A percentile compares a stretch with the other conserved stretches of the same genome.
Conservation (phyloP, 1,140 invertebrate species). For the Lucilia cuprina region DNA sequence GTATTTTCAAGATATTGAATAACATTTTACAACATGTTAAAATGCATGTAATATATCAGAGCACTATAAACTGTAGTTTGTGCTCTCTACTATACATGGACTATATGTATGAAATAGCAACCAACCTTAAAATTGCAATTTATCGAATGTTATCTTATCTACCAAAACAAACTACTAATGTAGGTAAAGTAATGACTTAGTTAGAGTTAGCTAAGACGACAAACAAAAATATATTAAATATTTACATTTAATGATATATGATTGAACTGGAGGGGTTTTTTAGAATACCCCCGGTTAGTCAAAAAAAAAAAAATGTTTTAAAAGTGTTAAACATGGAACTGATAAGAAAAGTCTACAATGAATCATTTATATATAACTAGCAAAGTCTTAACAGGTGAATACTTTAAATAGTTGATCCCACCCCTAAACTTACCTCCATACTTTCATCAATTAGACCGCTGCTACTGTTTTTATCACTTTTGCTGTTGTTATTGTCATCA, state of each 20-base stretch:
- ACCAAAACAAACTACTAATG: not conserved
- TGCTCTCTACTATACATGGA: not conserved
- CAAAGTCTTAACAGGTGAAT: not conserved
- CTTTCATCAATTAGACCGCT: conserved; percentile 52
- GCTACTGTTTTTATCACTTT: conserved; percentile 40
- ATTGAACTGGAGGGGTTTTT: not conserved
- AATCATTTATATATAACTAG: not conserved
- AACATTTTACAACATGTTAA: not conserved
- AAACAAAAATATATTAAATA: not conserved
- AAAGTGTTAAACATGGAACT: not conserved
- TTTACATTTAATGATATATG: not conserved
- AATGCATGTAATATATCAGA: not conserved
- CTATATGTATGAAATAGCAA: too few species aligned
- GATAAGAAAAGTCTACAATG: conserved; percentile 31
- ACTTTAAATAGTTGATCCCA: conserved; percentile 14
- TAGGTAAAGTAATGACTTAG: not conserved
- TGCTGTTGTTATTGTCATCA: not conserved
- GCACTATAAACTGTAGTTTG: not conserved
- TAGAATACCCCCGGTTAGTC: too few species aligned
- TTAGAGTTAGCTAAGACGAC: not conserved
- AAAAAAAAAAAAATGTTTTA: not conserved
- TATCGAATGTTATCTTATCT: not conserved
- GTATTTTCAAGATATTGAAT: not conserved
- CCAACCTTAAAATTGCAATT: not conserved
- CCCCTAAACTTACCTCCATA: conserved; percentile 56